Evolutionary conservation across 1,140 invertebrate species (phyloP), one percentile per base, ranked within the genome.

Genomic region (Bombyx mori): DNA sequence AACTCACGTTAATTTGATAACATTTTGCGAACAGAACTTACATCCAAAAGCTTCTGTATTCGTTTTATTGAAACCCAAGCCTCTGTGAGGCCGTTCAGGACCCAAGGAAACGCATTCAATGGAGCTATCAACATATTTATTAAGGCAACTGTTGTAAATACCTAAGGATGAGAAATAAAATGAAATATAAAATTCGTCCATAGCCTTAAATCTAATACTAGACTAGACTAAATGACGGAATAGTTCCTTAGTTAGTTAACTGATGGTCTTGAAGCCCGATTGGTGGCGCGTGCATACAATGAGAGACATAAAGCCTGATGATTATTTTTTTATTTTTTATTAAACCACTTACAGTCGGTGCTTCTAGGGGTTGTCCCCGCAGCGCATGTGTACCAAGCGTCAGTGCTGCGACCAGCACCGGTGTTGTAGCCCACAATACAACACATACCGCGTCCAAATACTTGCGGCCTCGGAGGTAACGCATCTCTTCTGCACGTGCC

Each of bases 371-470:
- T 70, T 98, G 92, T 6, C 96, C 95, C 62, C 97, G 72, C 8
- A 96, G 75, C n/a, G 94, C 92, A 75, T 97, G 99, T 0, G 95
- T 95, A 5, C 91, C 90, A 76, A 99, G 97, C 0, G 97, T 99
- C 1, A 98, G 88, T 56, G 98, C 92, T 1, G 97, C 94, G 63
- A 99, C 98, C 2, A 99, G 74, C 50, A 99, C 95, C 0, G 98
- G 98, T n/a, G 98, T 99, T 7, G 97, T 98, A 1, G 98, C 98
- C 98, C 98, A 99, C 80, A 99, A 96, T 81, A 97, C 99, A 2
- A 99, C 98, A 88, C 98, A 99, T 52, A 98, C 83, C n/a, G 98
- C 98, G 89, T 99, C 98, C 60, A 99, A 83, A 88, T 99, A 99
- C 89, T 99, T 99, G 63, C 97, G 90, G 12, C 93, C 92, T 62